Evolutionary conservation across 2,113 vertebrate species (phyloP).

Genomic region (Xenus cinereus): DNA sequence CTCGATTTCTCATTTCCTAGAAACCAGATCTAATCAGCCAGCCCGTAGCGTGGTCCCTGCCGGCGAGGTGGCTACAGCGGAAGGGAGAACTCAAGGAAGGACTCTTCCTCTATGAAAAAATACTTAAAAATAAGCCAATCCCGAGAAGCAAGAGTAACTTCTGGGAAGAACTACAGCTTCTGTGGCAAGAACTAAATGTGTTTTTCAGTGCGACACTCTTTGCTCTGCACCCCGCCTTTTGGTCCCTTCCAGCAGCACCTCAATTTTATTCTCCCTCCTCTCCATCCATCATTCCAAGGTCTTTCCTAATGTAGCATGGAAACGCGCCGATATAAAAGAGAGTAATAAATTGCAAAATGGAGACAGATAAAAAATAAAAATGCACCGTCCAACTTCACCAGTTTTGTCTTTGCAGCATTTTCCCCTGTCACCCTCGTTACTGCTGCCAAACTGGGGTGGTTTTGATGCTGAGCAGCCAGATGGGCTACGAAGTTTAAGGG

Average conservation of each 20-base stretch:
- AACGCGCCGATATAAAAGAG: neutral
- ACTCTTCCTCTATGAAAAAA: neutral
- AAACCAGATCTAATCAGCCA: neutral
- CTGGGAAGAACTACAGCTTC: neutral
- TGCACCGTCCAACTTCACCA: neutral
- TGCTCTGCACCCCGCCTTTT: neutral
- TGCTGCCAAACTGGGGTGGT: neutral
- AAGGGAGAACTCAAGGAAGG: neutral
- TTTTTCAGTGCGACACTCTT: neutral
- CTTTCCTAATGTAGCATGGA: neutral
- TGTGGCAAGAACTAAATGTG: neutral
- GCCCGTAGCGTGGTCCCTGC: neutral
- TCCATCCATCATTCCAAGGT: neutral
- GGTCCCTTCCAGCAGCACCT: neutral
- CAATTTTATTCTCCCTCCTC: neutral
- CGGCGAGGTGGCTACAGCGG: neutral
- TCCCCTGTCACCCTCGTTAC: neutral
- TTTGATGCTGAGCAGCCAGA: neutral
- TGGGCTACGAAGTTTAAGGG: neutral
- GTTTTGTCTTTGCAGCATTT: neutral
- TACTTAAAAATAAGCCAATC: neutral
- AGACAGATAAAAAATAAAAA: neutral
- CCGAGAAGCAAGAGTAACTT: neutral
- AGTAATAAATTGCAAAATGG: neutral
- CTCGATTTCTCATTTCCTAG: neutral